These are phyloP conservation scores for Drosophila carrolli DNA, from an alignment of 1,140 invertebrate species.

Conservation along the genomic window DNA sequence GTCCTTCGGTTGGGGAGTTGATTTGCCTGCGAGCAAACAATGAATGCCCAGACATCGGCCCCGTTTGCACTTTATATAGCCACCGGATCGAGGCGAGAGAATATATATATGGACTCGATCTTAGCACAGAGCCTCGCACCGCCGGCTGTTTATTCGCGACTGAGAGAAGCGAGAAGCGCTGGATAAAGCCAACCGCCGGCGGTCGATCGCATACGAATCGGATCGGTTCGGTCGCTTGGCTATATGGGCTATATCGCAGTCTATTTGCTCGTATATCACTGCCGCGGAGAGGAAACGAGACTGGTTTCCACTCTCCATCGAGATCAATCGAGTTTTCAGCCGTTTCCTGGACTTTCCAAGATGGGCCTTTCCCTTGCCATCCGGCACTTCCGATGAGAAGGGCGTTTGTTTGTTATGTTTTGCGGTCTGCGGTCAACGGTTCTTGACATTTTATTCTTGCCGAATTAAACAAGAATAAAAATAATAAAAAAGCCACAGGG, in stretches of 20 bases:
- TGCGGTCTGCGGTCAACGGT: slow-evolving; percentile 25
- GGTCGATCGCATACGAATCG: slow-evolving; percentile 6
- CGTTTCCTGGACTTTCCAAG: slow-evolving; percentile 45
- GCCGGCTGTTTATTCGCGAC: slow-evolving; percentile 35
- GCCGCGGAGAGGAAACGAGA: slow-evolving; percentile 24
- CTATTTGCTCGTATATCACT: slow-evolving; percentile 6
- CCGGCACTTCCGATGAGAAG: slow-evolving; percentile 22
- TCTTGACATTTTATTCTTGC: slow-evolving; percentile 23
- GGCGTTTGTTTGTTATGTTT: slow-evolving; percentile 3
- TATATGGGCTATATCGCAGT: slow-evolving; percentile 17
- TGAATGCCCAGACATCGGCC: slow-evolving; percentile 65
- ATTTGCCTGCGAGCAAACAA: slow-evolving; percentile 65
- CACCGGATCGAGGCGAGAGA: slow-evolving; percentile 29
- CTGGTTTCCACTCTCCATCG: slow-evolving; percentile 17
- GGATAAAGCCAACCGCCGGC: slow-evolving; percentile 25
- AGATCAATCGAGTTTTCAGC: slow-evolving; percentile 31
- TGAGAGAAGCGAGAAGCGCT: slow-evolving; percentile 44
- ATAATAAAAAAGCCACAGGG: slow-evolving; percentile 1
- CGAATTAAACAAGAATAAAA: slow-evolving; percentile 8
- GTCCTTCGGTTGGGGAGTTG: slow-evolving; percentile 24
- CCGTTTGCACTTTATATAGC: slow-evolving; percentile 69
- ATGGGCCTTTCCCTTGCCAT: slow-evolving; percentile 36
- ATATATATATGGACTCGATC: slow-evolving; percentile 3
- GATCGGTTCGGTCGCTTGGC: not conserved
- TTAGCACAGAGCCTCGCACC: slow-evolving; percentile 19